These are phyloP conservation scores for Biston betularia DNA, from an alignment of 2,888 invertebrate genomes.

Conservation along the genomic window DNA sequence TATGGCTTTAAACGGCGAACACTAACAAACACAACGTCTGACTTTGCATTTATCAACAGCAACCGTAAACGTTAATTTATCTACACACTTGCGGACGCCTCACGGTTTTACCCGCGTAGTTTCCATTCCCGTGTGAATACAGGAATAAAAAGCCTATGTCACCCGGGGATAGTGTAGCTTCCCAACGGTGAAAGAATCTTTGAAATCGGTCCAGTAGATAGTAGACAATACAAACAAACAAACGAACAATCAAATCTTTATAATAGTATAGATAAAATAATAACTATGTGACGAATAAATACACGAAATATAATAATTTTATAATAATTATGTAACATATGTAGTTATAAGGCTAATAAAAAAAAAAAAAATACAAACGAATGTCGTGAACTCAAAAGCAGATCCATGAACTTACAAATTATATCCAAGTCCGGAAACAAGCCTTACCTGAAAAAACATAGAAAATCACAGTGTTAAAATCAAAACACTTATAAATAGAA, in stretches of 20 bases:
- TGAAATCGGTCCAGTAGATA: too few species aligned
- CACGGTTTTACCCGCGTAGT: too few species aligned
- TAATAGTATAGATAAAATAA: neutral
- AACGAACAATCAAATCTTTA: too few species aligned
- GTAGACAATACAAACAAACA: too few species aligned
- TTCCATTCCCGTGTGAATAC: too few species aligned
- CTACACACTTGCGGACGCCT: too few species aligned
- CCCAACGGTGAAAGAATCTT: too few species aligned
- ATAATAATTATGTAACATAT: too few species aligned
- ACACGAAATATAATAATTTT: too few species aligned
- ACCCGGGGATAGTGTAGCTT: too few species aligned
- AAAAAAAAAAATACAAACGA: neutral
- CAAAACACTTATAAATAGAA: neutral
- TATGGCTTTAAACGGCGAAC: slow-evolving; percentile 52
- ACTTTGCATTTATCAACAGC: slow-evolving; percentile 13
- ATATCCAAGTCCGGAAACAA: neutral
- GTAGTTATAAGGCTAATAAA: too few species aligned
- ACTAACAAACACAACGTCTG: slow-evolving; percentile 34
- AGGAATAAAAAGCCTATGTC: too few species aligned
- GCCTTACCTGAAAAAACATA: slow-evolving; percentile 37
- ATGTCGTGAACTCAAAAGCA: neutral
- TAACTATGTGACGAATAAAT: neutral
- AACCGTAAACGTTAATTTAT: neutral
- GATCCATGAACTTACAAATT: slow-evolving; percentile 8
- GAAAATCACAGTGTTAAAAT: neutral